Conservation (phyloP, 2,797 vertebrate species). For the Xyrichtys novacula region DNA sequence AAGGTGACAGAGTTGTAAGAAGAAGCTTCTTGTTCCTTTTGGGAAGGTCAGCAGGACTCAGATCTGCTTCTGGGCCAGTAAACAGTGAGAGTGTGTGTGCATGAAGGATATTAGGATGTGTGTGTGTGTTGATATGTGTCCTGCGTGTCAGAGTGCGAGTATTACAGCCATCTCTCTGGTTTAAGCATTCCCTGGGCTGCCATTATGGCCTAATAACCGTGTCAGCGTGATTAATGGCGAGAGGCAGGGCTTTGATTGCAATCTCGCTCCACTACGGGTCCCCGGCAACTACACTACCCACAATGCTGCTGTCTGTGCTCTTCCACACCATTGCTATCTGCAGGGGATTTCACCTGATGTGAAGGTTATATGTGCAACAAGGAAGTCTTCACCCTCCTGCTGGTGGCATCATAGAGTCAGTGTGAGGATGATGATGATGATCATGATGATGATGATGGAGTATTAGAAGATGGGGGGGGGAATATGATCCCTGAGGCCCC, state of each 20-base stretch:
- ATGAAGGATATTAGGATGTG: slow-evolving; percentile 9
- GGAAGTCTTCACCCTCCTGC: background rate
- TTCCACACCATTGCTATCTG: background rate
- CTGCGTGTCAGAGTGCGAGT: slow-evolving; percentile 53
- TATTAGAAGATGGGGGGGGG: slow-evolving; percentile 38
- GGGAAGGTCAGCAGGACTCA: slow-evolving; percentile 61
- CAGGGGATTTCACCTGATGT: background rate
- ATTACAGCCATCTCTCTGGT: slow-evolving; percentile 75
- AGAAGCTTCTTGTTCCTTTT: slow-evolving; percentile 34
- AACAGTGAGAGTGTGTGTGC: slow-evolving; percentile 34
- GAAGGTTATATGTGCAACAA: slow-evolving; percentile 50
- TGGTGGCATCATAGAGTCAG: slow-evolving; percentile 26
- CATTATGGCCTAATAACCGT: slow-evolving; percentile 80
- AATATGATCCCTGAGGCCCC: slow-evolving; percentile 30
- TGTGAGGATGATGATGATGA: slow-evolving; percentile 30
- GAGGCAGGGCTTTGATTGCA: slow-evolving; percentile 64
- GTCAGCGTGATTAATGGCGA: slow-evolving; percentile 78
- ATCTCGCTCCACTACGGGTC: slow-evolving; percentile 58
- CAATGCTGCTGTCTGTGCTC: slow-evolving; percentile 31
- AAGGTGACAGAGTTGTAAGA: slow-evolving; percentile 7
- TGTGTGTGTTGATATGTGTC: slow-evolving; percentile 43
- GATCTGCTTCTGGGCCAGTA: slow-evolving; percentile 27
- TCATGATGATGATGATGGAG: slow-evolving; percentile 28
- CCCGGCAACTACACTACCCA: slow-evolving; percentile 66
- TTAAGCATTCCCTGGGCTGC: slow-evolving; percentile 72